Evolutionary conservation across 1,140 invertebrate species (phyloP), one percentile per base, ranked within the genome.

Genomic region (Drosophila sturtevanti): DNA sequence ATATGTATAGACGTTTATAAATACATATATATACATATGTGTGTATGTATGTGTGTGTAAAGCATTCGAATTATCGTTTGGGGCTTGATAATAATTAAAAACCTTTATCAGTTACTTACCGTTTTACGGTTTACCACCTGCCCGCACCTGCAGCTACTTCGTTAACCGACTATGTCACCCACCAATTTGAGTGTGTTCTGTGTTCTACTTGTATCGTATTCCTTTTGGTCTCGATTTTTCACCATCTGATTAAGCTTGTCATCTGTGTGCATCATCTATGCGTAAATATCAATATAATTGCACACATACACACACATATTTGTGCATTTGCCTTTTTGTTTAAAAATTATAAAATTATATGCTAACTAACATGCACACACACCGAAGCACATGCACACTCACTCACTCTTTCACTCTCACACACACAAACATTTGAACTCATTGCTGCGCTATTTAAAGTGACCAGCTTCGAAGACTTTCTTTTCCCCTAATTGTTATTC

Each of bases 1-100:
- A 64, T 48, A 68, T 63, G 27, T 2, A 24, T 31, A 6, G 27
- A 31, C 27, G 5, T 31, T 31, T 31, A 31, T 31, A 31, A 31
- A 31, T 31, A 63, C 34, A 55, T 35, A n/a, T 16, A 68, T 48
- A 58, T 6, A 54, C 51, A 11, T 56, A 48, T 22, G 61, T 48
- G 63, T 59, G n/a, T n/a, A 68, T 48, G 59, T 6, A 54, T 56
- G n/a, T 56, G 38, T 22, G 61, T 48, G 63, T 59, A 77, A 70
- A 5, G 60, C 74, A 75, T 86, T 86, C 72, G 78, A 86, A 86
- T 86, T 86, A 86, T 86, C 82, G 81, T 56, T 66, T 62, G 5
- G 41, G 41, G 41, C 18, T 48, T 48, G 41, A 48, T 48, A 48
- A 48, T 48, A 48, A 48, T 48, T 48, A 48, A 86, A 81, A 86